Conservation (phyloP, 2,113 vertebrate genomes). For the Colaptes auratus region DNA sequence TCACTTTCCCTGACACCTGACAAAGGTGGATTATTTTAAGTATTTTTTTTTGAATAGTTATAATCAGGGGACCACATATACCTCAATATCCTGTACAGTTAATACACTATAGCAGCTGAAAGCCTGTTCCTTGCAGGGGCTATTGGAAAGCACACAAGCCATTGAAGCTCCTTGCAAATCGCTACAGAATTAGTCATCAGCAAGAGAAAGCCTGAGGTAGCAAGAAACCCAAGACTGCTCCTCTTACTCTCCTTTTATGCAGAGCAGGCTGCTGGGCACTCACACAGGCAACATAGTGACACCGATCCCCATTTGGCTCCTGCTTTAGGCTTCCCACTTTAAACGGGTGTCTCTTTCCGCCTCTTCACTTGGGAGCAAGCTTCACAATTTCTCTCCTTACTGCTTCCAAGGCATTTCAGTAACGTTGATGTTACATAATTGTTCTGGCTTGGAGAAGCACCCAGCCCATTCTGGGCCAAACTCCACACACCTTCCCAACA, state of each 20-base stretch:
- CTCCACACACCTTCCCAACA: neutral
- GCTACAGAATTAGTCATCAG: neutral
- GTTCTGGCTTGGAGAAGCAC: neutral
- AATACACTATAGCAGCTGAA: neutral
- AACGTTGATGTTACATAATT: slow-evolving; percentile 36
- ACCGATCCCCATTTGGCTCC: neutral
- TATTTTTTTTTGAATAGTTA: neutral
- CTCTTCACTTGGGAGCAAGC: neutral
- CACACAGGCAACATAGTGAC: neutral
- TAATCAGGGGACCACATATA: neutral
- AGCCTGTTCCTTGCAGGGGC: neutral
- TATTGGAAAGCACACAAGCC: neutral
- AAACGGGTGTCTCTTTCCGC: neutral
- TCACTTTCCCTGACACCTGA: neutral
- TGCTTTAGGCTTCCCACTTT: neutral
- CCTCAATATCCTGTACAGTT: neutral
- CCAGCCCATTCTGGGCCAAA: neutral
- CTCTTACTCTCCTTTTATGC: neutral
- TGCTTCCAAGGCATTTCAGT: slow-evolving; percentile 21
- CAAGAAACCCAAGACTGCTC: neutral
- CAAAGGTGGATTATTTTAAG: neutral
- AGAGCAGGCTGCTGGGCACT: neutral
- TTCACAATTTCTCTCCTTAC: neutral
- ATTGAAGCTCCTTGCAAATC: neutral
- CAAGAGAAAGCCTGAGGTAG: neutral